A percentile compares a stretch with the other conserved stretches of the same genome.
Evolutionary conservation across 2,113 vertebrate genomes (phyloP).

Genomic region (Antennarius striatus): DNA sequence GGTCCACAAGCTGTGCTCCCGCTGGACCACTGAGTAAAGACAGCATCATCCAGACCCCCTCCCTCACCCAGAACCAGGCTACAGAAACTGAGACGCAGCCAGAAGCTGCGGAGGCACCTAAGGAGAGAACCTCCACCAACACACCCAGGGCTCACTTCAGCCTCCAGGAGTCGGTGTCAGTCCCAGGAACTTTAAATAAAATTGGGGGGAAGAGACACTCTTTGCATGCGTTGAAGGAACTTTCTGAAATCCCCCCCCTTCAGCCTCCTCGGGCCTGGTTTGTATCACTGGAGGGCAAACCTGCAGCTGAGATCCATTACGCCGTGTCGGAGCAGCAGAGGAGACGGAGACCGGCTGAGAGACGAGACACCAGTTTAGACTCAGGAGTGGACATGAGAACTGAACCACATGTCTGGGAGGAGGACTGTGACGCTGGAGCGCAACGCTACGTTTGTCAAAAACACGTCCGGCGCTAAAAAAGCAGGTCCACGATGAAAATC

Average conservation of each 20-base stretch:
- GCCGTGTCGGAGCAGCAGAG: slow-evolving; percentile 86
- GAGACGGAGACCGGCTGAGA: slow-evolving; percentile 82
- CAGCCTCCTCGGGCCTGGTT: slow-evolving; percentile 91
- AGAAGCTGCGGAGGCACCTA: slow-evolving; percentile 57
- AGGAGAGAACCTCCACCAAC: slow-evolving; percentile 66
- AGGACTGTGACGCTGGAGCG: slow-evolving; percentile 79
- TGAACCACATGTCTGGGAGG: slow-evolving; percentile 67
- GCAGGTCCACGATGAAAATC: slow-evolving; percentile 17
- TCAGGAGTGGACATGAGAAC: slow-evolving; percentile 94
- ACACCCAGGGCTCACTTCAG: slow-evolving; percentile 78
- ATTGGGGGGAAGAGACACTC: slow-evolving; percentile 78
- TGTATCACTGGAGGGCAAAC: slow-evolving; percentile 90
- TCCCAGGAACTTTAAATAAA: slow-evolving; percentile 86
- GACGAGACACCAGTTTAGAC: slow-evolving; percentile 90
- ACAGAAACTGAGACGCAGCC: slow-evolving; percentile 70
- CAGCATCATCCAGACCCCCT: slow-evolving; percentile 75
- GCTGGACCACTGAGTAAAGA: slow-evolving; percentile 76
- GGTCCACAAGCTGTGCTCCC: slow-evolving; percentile 35
- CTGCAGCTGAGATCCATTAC: slow-evolving; percentile 87
- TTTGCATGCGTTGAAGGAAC: slow-evolving; percentile 80
- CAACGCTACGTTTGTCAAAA: slow-evolving; percentile 88
- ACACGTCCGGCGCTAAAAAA: slow-evolving; percentile 77
- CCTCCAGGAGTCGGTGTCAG: slow-evolving; percentile 88
- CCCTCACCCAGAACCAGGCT: slow-evolving; percentile 67
- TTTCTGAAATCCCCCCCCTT: slow-evolving; percentile 81